phyloP scores from a whole-genome alignment of 2,888 invertebrate species.

The Calameuta pallipes region DNA sequence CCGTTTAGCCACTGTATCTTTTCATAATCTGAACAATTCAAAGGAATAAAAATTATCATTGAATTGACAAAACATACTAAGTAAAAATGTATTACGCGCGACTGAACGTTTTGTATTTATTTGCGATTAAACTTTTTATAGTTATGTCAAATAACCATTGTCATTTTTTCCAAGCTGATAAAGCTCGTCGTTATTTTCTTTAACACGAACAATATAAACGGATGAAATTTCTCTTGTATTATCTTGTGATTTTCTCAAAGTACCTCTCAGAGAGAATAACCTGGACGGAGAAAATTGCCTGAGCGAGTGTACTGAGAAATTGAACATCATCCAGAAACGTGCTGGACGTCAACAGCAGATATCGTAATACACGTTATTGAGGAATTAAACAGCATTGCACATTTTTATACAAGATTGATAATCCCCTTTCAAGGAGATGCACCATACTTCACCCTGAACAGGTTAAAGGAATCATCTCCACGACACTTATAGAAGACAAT shows the following conservation, averaged over 20 bases:
- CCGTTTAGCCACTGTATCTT: too few species aligned
- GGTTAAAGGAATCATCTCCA: neutral
- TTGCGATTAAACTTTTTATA: too few species aligned
- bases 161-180: too few species aligned
- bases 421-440: neutral
- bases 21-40: too few species aligned
- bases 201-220: too few species aligned
- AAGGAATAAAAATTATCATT: too few species aligned
- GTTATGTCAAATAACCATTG: too few species aligned
- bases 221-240: neutral
- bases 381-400: neutral
- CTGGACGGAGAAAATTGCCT: neutral
- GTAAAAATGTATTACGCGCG: too few species aligned
- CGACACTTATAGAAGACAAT: neutral
- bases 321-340: neutral
- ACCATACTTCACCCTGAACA: neutral
- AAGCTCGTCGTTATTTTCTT: too few species aligned
- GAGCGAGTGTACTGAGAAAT: neutral
- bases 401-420: neutral
- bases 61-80: too few species aligned
- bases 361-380: too few species aligned
- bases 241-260: neutral
- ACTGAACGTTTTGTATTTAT: too few species aligned
- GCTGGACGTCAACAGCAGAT: neutral
- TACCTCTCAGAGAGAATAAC: neutral